Percentiles rank a stretch among this genome's conserved stretches.
These are phyloP conservation scores for Cephus runcator DNA, from an alignment of 2,888 invertebrate species.

Conservation along the genomic window DNA sequence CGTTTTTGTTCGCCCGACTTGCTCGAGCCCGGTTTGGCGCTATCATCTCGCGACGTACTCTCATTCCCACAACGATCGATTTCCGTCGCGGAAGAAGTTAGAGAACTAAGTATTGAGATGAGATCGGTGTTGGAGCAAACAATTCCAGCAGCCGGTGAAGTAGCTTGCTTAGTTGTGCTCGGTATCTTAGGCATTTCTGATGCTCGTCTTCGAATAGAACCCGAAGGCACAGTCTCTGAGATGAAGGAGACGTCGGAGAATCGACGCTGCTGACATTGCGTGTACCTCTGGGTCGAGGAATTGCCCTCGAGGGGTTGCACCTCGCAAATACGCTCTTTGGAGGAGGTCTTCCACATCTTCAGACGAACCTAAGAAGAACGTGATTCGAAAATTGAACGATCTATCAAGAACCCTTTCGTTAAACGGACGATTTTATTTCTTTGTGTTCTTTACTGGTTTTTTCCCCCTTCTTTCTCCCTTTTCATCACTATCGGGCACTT, in stretches of 20 bases:
- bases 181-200: constrained; percentile 31
- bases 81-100: constrained; percentile 85
- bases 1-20: constrained; percentile 67
- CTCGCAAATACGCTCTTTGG: constrained; percentile 77
- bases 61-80: constrained; percentile 74
- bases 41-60: not conserved
- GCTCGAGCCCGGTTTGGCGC: constrained; percentile 8
- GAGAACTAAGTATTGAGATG: constrained; percentile 80
- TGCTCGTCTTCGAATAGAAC: constrained; percentile 60
- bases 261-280: constrained; percentile 66
- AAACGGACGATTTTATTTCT: not conserved
- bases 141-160: constrained; percentile 69
- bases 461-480: not conserved
- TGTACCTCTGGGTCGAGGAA: constrained; percentile 57
- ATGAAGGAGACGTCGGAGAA: constrained; percentile 80
- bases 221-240: constrained; percentile 63
- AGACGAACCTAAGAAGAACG: constrained; percentile 72
- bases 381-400: constrained; percentile 2
- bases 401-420: not conserved
- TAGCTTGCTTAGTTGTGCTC: constrained; percentile 34
- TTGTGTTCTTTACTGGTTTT: not conserved
- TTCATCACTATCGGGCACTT: constrained; percentile 10
- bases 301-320: constrained; percentile 82
- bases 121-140: constrained; percentile 86
- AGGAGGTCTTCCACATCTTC: constrained; percentile 87